These are phyloP conservation scores for Notodonta ziczac DNA, from an alignment of 2,888 invertebrate species.

Conservation along the genomic window DNA sequence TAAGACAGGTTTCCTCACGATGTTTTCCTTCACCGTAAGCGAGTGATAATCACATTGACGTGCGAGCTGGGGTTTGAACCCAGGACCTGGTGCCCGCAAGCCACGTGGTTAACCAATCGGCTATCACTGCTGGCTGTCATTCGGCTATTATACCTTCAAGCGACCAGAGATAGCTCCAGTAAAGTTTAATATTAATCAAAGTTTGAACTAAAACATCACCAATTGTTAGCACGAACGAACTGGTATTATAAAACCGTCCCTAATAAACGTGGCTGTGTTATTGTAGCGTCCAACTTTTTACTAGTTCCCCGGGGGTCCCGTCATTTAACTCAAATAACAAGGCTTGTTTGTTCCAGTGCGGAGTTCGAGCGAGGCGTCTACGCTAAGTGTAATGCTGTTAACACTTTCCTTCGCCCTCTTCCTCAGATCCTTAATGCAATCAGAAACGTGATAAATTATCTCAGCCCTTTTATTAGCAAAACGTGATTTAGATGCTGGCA, in stretches of 20 bases:
- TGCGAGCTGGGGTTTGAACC: no score
- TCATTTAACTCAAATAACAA: slow-evolving; percentile 46
- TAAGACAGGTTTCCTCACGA: no score
- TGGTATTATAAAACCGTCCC: slow-evolving; percentile 6
- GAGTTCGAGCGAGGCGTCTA: slow-evolving; percentile 66
- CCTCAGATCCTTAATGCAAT: slow-evolving; percentile 65
- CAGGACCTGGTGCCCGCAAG: no score
- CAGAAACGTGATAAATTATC: slow-evolving; percentile 80
- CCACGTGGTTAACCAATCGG: no score
- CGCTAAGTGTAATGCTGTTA: slow-evolving; percentile 72
- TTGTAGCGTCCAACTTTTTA: slow-evolving; percentile 35
- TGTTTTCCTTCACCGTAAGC: no score
- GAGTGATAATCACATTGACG: no score
- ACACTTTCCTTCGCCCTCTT: slow-evolving; percentile 67
- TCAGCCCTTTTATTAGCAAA: slow-evolving; percentile 63
- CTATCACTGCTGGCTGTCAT: no score
- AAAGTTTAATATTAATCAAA: no score
- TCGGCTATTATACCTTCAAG: no score
- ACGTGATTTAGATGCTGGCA: slow-evolving; percentile 60
- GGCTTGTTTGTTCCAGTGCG: slow-evolving; percentile 76
- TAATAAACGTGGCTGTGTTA: slow-evolving; percentile 29
- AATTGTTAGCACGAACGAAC: neutral
- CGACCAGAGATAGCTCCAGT: no score
- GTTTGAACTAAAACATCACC: neutral
- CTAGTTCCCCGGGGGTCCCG: slow-evolving; percentile 25